These are phyloP conservation scores for Centropus unirufus DNA, from an alignment of 2,113 vertebrate species.

Conservation along the genomic window DNA sequence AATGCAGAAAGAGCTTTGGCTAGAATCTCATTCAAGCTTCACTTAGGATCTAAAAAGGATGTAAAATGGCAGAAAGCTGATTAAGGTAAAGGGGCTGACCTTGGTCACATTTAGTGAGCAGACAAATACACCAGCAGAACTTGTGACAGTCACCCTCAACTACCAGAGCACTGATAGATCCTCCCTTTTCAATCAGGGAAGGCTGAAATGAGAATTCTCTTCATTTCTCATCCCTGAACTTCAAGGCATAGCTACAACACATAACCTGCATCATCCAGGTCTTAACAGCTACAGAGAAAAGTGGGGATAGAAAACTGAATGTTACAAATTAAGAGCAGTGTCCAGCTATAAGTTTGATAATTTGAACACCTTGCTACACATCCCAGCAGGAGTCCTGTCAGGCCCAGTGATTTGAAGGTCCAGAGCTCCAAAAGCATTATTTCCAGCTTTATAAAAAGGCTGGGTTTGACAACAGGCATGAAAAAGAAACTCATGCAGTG, in stretches of 20 bases:
- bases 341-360: neutral
- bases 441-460: neutral
- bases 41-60: neutral
- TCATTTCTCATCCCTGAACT: neutral
- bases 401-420: neutral
- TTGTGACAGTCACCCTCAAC: neutral
- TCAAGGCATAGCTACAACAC: neutral
- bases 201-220: neutral
- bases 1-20: neutral
- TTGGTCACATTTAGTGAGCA: neutral
- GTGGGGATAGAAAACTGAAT: neutral
- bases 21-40: neutral
- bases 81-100: neutral
- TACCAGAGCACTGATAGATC: neutral
- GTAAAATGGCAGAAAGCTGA: neutral
- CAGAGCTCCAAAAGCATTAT: neutral
- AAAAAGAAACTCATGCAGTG: neutral
- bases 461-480: neutral
- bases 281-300: neutral
- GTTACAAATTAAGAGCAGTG: neutral
- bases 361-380: neutral
- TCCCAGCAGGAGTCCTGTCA: accelerated
- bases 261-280: neutral
- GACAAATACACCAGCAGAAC: neutral
- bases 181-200: neutral